Evolutionary conservation across 2,888 invertebrate genomes (phyloP), one percentile per base, ranked within the genome.

Genomic region (Microchrysa polita): DNA sequence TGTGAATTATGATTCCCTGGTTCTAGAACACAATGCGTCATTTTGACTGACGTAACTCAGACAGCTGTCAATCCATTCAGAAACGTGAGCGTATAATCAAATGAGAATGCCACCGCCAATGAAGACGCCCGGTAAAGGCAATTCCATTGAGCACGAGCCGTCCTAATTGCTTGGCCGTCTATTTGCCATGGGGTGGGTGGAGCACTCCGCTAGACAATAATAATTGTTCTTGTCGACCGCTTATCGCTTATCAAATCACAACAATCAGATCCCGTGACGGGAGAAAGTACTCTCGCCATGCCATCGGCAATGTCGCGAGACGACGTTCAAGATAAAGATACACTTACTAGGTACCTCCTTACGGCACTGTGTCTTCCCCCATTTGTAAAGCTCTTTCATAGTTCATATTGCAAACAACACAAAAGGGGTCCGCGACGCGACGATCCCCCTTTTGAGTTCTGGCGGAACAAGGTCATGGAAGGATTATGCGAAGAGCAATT

Each of bases 11-110:
- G 85, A 78, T 82, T 80, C 79, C 84, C 84, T 85, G 83, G 80
- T 84, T 81, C 81, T 80, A 82, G 83, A 84, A 84, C 81, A 84
- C 83, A 83, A 84, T 84, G 84, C 84, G 84, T 85, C 84, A 84
- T 82, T 83, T 84, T 85, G 84, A 85, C 84, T 85, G 84, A 85
- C 84, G 83, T 83, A 84, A 82, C 81, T 79, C 81, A 80, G 84
- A 83, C 84, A 84, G 84, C 82, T 83, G 84, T 83, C 84, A 85
- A 82, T 83, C 81, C 65, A 52, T 7, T 7, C 7, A 34, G n/a
- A 34, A 52, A 72, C 18, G 20, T 16, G 53, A 52, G 67, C 53
- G 67, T 34, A 7, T 67, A 67, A 67, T 67, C 67, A 53, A 67
- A 67, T 53, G n/a, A 40, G 27, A 23, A 59, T 22, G 16, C 48